Percentiles rank a stretch among this genome's conserved stretches.
These are phyloP conservation scores for Columbina picui DNA, from an alignment of 2,113 vertebrate genomes.

Conservation along the genomic window DNA sequence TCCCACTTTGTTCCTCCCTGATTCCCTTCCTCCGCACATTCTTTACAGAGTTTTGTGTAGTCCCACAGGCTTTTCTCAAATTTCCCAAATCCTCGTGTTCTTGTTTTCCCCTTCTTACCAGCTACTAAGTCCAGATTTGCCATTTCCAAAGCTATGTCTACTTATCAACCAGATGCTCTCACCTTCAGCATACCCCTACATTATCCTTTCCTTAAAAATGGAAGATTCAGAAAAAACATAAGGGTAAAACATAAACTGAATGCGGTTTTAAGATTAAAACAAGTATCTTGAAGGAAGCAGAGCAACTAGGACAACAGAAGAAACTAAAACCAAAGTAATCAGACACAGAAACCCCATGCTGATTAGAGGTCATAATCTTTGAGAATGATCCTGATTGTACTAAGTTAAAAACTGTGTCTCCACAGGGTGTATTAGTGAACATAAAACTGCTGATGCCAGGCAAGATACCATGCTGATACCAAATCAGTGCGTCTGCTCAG, in stretches of 20 bases:
- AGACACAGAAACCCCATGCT: rapidly evolving
- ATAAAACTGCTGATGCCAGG: no score
- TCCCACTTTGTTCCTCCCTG: background rate
- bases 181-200: background rate
- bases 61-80: background rate
- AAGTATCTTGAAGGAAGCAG: background rate
- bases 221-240: background rate
- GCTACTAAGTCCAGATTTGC: background rate
- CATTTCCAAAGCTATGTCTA: background rate
- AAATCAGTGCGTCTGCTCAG: no score
- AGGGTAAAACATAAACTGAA: background rate
- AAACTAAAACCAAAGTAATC: background rate
- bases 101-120: background rate
- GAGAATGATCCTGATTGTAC: background rate
- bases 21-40: background rate
- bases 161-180: background rate
- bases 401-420: background rate
- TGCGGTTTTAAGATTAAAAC: background rate
- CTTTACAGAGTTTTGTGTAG: background rate
- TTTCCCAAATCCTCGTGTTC: background rate
- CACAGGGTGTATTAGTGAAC: background rate
- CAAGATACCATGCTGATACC: no score
- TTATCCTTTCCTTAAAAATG: background rate
- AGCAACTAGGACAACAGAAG: background rate
- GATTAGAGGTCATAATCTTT: background rate